Base-by-base conservation (phyloP, 1,140 invertebrate genomes). In the Nylanderia fulva region DNA sequence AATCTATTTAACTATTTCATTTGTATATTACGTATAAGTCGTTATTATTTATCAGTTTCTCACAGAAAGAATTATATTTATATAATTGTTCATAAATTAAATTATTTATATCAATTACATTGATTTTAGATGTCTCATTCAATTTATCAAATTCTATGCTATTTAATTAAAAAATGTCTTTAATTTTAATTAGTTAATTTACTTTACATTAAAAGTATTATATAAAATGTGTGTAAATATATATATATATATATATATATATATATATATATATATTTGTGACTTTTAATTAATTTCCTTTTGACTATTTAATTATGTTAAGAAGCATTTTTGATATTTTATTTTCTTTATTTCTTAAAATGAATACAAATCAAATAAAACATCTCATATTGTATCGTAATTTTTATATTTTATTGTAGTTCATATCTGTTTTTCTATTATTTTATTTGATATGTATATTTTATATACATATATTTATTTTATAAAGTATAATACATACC, bases 221-320 rank as follows among this genome's bases (percentile, higher is more conserved):
- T 48, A 9, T 9, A 42, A 42, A 42, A 42, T 42, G 39, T 8
- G 39, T 42, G 8, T 42, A 42, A 42, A 42, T 42, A 42, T 42
- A 33, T n/a, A n/a, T n/a, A n/a, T n/a, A n/a, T n/a, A n/a, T n/a
- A n/a, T n/a, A n/a, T n/a, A n/a, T n/a, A n/a, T n/a, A n/a, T n/a
- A n/a, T n/a, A n/a, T n/a, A n/a, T n/a, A n/a, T n/a, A n/a, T n/a
- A n/a, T n/a, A n/a, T n/a, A 42, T 42, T 13, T 13, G 6, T 63
- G 36, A 66, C 6, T 27, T 68, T n/a, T 2, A 13, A 27, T 60
- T 60, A 29, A 8, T 13, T 27, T 11, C 52, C 52, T 27, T n/a
- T 71, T 71, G 45, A 71, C 15, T 71, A 48, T 52, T 71, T 71
- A 2, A 48, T 18, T 48, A n/a, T 68, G 6, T 52, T 29, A 71